phyloP scores from a whole-genome alignment of 1,140 invertebrate species.

The Pseudomyrmex flavicornis region DNA sequence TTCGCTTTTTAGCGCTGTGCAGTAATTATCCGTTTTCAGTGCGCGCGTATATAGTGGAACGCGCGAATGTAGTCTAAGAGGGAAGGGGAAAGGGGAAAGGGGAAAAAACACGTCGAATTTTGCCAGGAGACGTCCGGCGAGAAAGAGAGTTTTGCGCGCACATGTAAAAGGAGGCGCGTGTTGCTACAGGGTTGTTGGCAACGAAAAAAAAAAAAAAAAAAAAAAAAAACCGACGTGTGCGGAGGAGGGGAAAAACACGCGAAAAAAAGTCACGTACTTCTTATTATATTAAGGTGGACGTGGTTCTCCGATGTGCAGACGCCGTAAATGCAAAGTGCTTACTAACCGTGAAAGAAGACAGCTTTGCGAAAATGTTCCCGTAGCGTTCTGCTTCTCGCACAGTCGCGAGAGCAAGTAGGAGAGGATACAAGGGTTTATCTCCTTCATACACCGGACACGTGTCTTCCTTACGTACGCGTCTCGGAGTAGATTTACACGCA shows the following conservation, averaged over 20 bases:
- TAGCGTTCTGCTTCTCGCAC: not conserved
- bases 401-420: not conserved
- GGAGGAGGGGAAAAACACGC: not conserved
- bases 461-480: conserved; percentile 33
- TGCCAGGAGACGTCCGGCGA: not conserved
- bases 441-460: conserved; percentile 67
- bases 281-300: conserved; percentile 42
- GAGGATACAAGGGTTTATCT: conserved; percentile 7
- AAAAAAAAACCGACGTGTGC: too few species aligned
- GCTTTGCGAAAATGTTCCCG: conserved; percentile 49
- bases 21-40: conserved; percentile 51
- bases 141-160: not conserved
- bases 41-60: not conserved
- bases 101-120: conserved; percentile 45
- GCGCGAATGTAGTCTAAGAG: not conserved
- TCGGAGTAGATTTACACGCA: conserved; percentile 15
- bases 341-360: conserved; percentile 68
- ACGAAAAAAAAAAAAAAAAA: not conserved
- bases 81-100: too few species aligned
- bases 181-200: not conserved
- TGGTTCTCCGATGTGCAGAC: conserved; percentile 3
- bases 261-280: conserved; percentile 52
- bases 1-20: conserved; percentile 40
- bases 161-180: not conserved
- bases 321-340: conserved; percentile 71